phyloP scores from a whole-genome alignment of 2,888 invertebrate species.

The Heterodera filipjevi region DNA sequence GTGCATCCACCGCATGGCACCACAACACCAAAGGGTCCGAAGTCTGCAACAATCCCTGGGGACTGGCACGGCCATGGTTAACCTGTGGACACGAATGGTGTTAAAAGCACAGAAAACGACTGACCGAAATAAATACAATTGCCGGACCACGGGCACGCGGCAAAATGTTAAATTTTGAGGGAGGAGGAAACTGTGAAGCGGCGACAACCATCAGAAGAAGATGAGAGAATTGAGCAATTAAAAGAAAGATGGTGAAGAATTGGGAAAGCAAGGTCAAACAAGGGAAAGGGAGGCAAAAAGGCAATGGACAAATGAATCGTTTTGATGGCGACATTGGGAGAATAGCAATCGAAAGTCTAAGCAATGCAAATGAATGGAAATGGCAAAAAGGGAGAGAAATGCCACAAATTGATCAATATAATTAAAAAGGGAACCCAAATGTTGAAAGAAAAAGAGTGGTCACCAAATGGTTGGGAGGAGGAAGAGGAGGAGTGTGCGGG shows the following conservation, averaged over 20 bases:
- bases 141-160: conserved; percentile 15
- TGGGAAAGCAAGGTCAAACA: not conserved
- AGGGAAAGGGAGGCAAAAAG: not conserved
- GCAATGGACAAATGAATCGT: not conserved
- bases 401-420: no score
- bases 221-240: not conserved
- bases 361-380: no score
- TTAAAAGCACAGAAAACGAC: not conserved
- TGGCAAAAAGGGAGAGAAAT: no score
- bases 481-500: not conserved
- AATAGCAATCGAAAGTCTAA: not conserved
- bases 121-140: not conserved
- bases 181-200: not conserved
- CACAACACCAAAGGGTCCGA: conserved; percentile 32
- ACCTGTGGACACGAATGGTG: conserved; percentile 15
- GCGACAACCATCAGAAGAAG: not conserved
- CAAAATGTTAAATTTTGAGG: not conserved
- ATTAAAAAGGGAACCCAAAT: no score
- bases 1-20: conserved; percentile 38
- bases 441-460: not conserved
- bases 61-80: conserved; percentile 31
- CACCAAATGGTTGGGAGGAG: not conserved
- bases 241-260: not conserved
- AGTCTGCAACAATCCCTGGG: conserved; percentile 25
- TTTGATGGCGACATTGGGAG: not conserved